These are phyloP conservation scores for Apotomis betuletana DNA, from an alignment of 2,888 invertebrate species.

Conservation along the genomic window DNA sequence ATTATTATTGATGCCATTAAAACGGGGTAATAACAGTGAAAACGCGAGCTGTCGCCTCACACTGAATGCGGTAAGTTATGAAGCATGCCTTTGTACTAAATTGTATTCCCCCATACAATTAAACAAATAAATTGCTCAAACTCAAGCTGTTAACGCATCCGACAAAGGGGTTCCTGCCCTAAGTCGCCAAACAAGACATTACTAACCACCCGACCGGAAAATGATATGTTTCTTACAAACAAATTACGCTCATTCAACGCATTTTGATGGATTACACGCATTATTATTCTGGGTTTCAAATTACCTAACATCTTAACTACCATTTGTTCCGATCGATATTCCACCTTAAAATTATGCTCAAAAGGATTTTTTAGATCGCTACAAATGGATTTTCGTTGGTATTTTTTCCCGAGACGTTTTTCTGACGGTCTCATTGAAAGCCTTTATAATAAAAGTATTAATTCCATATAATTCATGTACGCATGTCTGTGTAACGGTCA, in stretches of 20 bases:
- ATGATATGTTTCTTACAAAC: constrained; percentile 46
- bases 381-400: background rate
- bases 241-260: constrained; percentile 44
- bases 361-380: background rate
- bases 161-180: constrained; percentile 33
- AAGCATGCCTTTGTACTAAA: constrained; percentile 16
- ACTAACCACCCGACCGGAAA: constrained; percentile 44
- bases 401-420: background rate
- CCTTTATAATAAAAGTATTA: constrained; percentile 42
- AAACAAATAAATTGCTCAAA: constrained; percentile 28
- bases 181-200: constrained; percentile 53
- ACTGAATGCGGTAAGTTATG: constrained; percentile 19
- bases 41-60: constrained; percentile 8
- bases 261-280: constrained; percentile 45
- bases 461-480: constrained; percentile 43
- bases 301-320: constrained; percentile 1
- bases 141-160: constrained; percentile 31
- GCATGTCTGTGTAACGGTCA: constrained; percentile 40
- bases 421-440: constrained; percentile 36
- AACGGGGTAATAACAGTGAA: constrained; percentile 4
- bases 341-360: background rate
- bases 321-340: background rate
- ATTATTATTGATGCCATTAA: constrained; percentile 2
- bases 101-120: constrained; percentile 29
- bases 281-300: constrained; percentile 25